phyloP scores from a whole-genome alignment of 2,888 invertebrate genomes.

The Lamellibrachia satsuma region DNA sequence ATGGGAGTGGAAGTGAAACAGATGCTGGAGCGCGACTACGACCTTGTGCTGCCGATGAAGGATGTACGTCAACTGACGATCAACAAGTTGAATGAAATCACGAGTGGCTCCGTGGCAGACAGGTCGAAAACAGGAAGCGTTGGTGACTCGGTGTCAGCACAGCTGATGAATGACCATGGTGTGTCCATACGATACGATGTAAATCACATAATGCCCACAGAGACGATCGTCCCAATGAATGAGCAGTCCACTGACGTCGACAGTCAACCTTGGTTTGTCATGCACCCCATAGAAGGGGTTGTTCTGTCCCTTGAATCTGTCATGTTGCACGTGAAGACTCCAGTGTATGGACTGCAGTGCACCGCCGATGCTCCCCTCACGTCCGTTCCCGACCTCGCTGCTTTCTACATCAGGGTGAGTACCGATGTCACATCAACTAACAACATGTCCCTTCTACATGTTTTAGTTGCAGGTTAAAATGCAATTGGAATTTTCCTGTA shows the following conservation, averaged over 20 bases:
- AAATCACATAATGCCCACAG: constrained; percentile 75
- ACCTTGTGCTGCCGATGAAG: constrained; percentile 87
- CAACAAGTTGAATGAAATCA: constrained; percentile 45
- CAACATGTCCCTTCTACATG: background rate
- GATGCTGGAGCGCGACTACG: constrained; percentile 90
- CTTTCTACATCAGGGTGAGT: constrained; percentile 64
- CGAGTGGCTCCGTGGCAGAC: background rate
- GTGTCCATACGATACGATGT: constrained; percentile 44
- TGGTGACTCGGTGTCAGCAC: background rate
- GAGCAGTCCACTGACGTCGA: constrained; percentile 18
- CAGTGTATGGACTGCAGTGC: constrained; percentile 91
- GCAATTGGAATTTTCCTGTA: no score
- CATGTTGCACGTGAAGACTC: constrained; percentile 77
- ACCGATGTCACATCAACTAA: background rate
- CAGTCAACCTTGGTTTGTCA: constrained; percentile 54
- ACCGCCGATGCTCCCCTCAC: constrained; percentile 78
- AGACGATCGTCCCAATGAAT: constrained; percentile 73
- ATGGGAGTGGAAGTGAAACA: constrained; percentile 99
- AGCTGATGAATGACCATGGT: constrained; percentile 31
- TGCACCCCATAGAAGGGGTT: constrained; percentile 64
- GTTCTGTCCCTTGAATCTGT: constrained; percentile 77
- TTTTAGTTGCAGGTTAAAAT: background rate
- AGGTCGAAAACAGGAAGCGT: background rate
- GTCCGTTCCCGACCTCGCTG: constrained; percentile 78
- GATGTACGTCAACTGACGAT: constrained; percentile 78